Evolutionary conservation across 37 sponge, comb jelly and placozoan species (phyloP).

Genomic region (Halisarca cf. caerulea): DNA sequence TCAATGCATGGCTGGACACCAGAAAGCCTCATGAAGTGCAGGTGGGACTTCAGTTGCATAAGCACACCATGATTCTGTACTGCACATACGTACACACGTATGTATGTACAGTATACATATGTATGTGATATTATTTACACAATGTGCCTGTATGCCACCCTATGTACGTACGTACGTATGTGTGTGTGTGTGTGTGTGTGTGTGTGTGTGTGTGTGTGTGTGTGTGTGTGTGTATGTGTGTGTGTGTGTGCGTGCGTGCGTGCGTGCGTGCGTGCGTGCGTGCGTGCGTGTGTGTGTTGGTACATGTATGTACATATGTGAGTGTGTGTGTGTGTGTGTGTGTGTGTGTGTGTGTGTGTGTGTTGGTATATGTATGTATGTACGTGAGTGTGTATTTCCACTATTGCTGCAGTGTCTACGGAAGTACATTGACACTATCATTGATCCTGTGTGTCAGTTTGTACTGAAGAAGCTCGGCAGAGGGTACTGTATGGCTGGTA

Average conservation of each 20-base stretch:
- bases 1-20: constrained; percentile 58
- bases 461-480: constrained; percentile 40
- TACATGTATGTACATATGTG: not conserved
- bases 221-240: too few relatives aligned
- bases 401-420: constrained; percentile 29
- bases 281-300: too few relatives aligned
- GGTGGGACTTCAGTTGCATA: constrained; percentile 21
- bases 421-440: constrained; percentile 31
- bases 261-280: too few relatives aligned
- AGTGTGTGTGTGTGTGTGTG: not conserved
- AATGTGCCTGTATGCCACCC: too few relatives aligned
- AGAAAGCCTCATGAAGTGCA: constrained; percentile 57
- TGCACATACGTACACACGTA: not conserved
- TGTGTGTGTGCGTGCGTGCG: too few relatives aligned
- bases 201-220: too few relatives aligned
- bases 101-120: not conserved
- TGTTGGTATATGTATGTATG: not conserved
- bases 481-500: constrained; percentile 62
- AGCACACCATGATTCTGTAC: not conserved
- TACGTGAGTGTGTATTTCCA: too few relatives aligned
- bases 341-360: not conserved
- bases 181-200: too few relatives aligned
- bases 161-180: too few relatives aligned
- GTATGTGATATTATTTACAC: too few relatives aligned
- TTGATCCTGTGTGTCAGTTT: constrained; percentile 50